Conservation (phyloP, 2,888 invertebrate genomes). For the Nematopogon swammerdamellus region DNA sequence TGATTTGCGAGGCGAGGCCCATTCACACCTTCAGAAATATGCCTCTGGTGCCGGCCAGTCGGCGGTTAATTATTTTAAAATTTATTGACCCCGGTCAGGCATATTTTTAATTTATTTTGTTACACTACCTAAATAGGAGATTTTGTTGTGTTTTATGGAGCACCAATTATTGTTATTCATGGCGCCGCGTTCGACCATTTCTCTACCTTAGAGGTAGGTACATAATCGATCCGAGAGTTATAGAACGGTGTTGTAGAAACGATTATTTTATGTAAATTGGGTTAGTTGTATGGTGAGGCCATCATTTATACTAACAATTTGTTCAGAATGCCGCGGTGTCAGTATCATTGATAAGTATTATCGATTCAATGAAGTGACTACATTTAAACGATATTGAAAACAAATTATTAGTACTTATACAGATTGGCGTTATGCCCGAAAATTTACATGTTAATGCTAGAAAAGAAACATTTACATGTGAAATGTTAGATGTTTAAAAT, state of each 20-base stretch:
- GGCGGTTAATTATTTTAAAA: background rate
- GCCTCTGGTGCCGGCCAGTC: background rate
- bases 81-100: background rate
- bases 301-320: background rate
- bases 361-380: background rate
- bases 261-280: background rate
- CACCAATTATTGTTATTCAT: background rate
- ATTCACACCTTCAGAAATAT: too few relatives aligned
- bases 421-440: too few relatives aligned
- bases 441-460: too few relatives aligned
- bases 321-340: background rate
- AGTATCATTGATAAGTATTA: too few relatives aligned
- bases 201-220: background rate
- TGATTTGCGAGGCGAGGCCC: too few relatives aligned
- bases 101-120: background rate
- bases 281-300: background rate
- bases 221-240: background rate
- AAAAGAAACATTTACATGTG: too few relatives aligned
- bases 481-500: too few relatives aligned
- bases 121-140: background rate
- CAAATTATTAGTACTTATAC: background rate
- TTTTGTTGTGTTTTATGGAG: background rate
- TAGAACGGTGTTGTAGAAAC: background rate
- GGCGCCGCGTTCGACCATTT: background rate
- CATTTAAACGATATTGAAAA: background rate